A percentile compares a stretch with the other conserved stretches of the same genome.
Conservation (phyloP, 2,888 invertebrate species). For the Calephelis perditalis region DNA sequence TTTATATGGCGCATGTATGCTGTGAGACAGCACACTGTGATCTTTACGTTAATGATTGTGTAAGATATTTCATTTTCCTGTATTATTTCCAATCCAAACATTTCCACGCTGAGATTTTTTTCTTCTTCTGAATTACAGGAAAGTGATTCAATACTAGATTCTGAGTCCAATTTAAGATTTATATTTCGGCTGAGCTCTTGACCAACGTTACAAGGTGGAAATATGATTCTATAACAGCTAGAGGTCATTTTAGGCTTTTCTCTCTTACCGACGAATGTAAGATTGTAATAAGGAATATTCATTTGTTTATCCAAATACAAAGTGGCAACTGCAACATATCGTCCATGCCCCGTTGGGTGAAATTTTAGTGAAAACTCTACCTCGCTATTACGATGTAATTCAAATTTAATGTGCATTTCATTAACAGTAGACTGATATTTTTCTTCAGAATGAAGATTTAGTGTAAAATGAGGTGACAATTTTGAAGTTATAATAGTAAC, state of each 20-base stretch:
- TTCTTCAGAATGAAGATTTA: constrained; percentile 44
- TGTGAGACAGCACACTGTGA: constrained; percentile 39
- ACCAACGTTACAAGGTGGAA: constrained; percentile 54
- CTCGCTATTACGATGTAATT: constrained; percentile 41
- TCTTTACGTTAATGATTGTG: constrained; percentile 46
- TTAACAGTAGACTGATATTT: constrained; percentile 37
- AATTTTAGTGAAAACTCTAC: constrained; percentile 47
- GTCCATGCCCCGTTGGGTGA: constrained; percentile 57
- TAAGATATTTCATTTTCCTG: constrained; percentile 32
- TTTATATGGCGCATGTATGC: constrained; percentile 40
- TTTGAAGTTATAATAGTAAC: constrained; percentile 53
- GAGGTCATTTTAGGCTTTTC: constrained; percentile 48
- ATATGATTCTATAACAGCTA: constrained; percentile 49
- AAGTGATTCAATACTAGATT: constrained; percentile 42
- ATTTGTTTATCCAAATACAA: constrained; percentile 60
- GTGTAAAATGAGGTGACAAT: constrained; percentile 50
- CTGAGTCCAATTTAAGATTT: constrained; percentile 44
- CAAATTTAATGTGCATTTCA: constrained; percentile 55
- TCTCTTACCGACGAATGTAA: constrained; percentile 56
- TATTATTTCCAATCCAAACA: constrained; percentile 36
- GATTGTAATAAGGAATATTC: constrained; percentile 57
- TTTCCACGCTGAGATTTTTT: constrained; percentile 39
- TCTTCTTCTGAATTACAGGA: constrained; percentile 47
- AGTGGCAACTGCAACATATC: constrained; percentile 52
- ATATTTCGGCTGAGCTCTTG: constrained; percentile 38